Evolutionary conservation across 2,797 vertebrate species (phyloP).

Genomic region (Dallia pectoralis): DNA sequence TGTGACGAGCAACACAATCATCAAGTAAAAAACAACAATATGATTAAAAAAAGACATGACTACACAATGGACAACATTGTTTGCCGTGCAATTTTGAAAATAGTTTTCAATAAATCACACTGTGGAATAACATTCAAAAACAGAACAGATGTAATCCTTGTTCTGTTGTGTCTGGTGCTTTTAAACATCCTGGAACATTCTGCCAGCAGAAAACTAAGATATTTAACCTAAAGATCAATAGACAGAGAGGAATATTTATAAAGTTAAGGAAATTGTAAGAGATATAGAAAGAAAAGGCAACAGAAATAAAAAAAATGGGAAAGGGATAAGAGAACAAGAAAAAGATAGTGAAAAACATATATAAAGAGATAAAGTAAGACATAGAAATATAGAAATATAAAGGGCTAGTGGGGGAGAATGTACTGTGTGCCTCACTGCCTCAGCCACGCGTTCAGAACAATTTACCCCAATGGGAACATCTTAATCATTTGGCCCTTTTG

Average conservation of each 20-base stretch:
- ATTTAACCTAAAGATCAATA: not conserved
- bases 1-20: not conserved
- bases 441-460: slow-evolving; percentile 36
- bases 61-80: slow-evolving; percentile 6
- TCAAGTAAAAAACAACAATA: not conserved
- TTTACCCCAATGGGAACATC: slow-evolving; percentile 58
- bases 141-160: not conserved
- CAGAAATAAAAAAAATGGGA: too few species aligned
- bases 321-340: too few species aligned
- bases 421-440: too few species aligned
- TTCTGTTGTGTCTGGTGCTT: not conserved
- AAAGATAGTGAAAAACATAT: too few species aligned
- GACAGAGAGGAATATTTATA: not conserved
- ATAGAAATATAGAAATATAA: too few species aligned
- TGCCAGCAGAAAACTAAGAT: not conserved
- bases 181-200: not conserved
- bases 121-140: not conserved
- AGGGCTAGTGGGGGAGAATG: too few species aligned
- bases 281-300: too few species aligned
- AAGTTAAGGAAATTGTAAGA: too few species aligned
- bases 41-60: not conserved
- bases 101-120: not conserved
- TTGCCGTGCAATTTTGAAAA: slow-evolving; percentile 10
- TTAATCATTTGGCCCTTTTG: slow-evolving; percentile 51
- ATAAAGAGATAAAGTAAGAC: too few species aligned